A percentile compares a stretch with the other conserved stretches of the same genome.
These are phyloP conservation scores for Mya arenaria DNA, from an alignment of 1,140 invertebrate species.

Conservation along the genomic window DNA sequence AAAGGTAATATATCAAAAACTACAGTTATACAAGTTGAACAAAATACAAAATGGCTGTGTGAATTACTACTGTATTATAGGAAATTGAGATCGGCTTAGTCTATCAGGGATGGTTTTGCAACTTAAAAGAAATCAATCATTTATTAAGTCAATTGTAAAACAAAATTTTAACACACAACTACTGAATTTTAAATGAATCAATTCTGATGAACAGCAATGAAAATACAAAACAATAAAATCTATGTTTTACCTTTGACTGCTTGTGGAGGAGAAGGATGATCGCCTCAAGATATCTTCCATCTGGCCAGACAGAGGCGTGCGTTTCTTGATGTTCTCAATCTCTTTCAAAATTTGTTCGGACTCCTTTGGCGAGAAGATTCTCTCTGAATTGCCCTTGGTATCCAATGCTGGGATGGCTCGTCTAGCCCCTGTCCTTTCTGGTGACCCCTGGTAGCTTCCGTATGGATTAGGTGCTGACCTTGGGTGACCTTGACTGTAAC, in stretches of 20 bases:
- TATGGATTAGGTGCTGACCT: neutral
- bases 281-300: constrained; percentile 38
- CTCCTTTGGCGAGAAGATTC: constrained; percentile 30
- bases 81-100: no score
- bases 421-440: neutral
- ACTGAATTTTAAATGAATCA: no score
- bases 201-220: no score
- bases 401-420: neutral
- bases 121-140: no score
- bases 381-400: neutral
- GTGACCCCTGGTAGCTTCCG: constrained; percentile 24
- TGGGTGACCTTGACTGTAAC: neutral
- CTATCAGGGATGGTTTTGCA: no score
- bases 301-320: neutral
- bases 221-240: neutral
- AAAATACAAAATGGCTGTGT: no score
- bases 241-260: constrained; percentile 29
- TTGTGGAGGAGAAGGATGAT: constrained; percentile 23
- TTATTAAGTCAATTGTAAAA: no score
- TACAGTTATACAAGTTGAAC: no score
- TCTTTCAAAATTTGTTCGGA: constrained; percentile 24
- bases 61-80: no score
- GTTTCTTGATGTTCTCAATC: constrained; percentile 27
- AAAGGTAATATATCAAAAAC: no score
- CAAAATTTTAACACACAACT: no score